Evolutionary conservation across 2,797 vertebrate species (phyloP), one percentile per base, ranked within the genome.

Genomic region (Cossypha caffra): DNA sequence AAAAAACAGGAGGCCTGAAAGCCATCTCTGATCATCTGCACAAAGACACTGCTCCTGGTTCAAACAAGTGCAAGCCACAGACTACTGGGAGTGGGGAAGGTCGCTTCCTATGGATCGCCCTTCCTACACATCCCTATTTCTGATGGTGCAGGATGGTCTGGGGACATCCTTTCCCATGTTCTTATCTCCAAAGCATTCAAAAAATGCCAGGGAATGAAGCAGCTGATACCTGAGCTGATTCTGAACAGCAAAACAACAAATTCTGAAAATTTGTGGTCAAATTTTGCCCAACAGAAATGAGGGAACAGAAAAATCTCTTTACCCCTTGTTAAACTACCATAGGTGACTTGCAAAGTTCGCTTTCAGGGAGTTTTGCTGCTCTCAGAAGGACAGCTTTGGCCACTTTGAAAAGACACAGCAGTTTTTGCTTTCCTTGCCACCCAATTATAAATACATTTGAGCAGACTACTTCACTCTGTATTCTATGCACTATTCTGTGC

Each of bases 241-340:
- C 29, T 35, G 35, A 71, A 68, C 17, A 74, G 42, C 11, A 47
- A 55, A 55, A 20, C 17, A 64, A 37, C 33, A 55, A 78, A n/a
- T 38, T 55, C 23, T 66, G 50, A 45, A 64, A 37, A 31, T 4
- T 2, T 25, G 6, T 24, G 11, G 42, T 50, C 42, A 66, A 81
- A 42, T 86, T 62, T 50, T 82, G 51, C 35, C 43, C 43, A 66
- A 13, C 4, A 35, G 19, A 57, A 80, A 57, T 5, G 31, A 76
- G n/a, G 86, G 8, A 71, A 54, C 2, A 3, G 28, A 35, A 51
- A 29, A 42, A 90, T n/a, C 29, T 63, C 54, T 67, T 59, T 42
- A 33, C 3, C 9, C 16, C n/a, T 51, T 1, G 0, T 42, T 33
- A 37, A 64, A n/a, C 38, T 37, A 11, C 28, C 13, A 16, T 6